Conservation (phyloP, 2,797 vertebrate species). For the Sciurus carolinensis region DNA sequence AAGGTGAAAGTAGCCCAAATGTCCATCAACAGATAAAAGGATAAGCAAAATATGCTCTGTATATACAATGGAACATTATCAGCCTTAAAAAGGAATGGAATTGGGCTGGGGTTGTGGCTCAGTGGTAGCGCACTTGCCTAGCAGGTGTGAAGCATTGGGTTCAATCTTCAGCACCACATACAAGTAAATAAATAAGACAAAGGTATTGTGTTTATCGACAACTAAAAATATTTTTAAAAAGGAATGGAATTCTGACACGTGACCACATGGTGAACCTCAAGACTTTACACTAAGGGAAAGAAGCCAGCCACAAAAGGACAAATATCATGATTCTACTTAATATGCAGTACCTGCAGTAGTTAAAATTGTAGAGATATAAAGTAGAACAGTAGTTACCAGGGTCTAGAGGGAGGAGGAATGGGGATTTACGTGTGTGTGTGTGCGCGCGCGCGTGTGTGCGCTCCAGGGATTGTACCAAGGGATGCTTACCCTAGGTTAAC, state of each 20-base stretch:
- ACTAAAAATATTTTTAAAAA: not conserved
- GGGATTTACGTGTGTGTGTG: not conserved
- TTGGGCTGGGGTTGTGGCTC: no score
- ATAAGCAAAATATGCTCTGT: not conserved
- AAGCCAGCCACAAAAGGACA: not conserved
- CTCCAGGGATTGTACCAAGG: no score
- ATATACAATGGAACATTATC: not conserved
- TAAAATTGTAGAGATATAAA: not conserved
- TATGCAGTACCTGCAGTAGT: not conserved
- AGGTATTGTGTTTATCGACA: no score
- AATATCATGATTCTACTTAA: not conserved
- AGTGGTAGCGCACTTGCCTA: no score
- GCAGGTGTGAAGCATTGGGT: no score
- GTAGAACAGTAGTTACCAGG: not conserved
- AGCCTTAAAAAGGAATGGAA: not conserved
- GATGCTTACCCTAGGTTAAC: no score
- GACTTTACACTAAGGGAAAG: not conserved
- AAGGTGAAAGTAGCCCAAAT: no score
- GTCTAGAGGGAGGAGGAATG: not conserved
- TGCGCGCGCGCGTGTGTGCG: no score
- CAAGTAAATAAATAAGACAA: no score
- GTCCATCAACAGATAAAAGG: no score
- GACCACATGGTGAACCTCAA: not conserved
- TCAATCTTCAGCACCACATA: no score
- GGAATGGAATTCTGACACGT: constrained; percentile 10